Conservation (phyloP, 2,797 vertebrate species). For the Sebastes taczanowskii region DNA sequence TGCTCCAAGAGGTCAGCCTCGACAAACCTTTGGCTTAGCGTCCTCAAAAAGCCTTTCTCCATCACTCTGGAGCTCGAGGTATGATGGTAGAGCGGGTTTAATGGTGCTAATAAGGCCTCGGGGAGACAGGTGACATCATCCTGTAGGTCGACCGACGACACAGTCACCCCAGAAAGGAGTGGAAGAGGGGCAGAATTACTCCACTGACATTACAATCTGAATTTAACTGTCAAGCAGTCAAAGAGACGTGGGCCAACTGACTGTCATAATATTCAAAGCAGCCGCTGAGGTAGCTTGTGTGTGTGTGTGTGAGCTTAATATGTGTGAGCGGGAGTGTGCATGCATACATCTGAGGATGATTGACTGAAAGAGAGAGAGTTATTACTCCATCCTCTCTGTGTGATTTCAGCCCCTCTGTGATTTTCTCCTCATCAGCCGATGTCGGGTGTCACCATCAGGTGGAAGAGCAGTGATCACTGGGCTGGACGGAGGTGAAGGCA, state of each 20-base stretch:
- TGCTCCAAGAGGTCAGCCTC: constrained; percentile 52
- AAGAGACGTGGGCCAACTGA: constrained; percentile 11
- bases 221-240: constrained; percentile 50
- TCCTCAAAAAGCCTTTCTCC: constrained; percentile 46
- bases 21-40: constrained; percentile 47
- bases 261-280: constrained; percentile 49
- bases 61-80: constrained; percentile 16
- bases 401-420: constrained; percentile 39
- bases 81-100: constrained; percentile 31
- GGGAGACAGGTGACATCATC: constrained; percentile 60
- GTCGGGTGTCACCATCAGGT: constrained; percentile 53
- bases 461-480: constrained; percentile 45
- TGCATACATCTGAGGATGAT: constrained; percentile 11
- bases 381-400: constrained; percentile 20
- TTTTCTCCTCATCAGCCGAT: constrained; percentile 52
- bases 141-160: constrained; percentile 25
- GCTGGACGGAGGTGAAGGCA: constrained; percentile 47
- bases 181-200: constrained; percentile 25
- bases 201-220: constrained; percentile 40
- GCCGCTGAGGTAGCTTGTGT: constrained; percentile 6
- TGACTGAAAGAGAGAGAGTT: constrained; percentile 30
- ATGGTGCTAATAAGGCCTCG: constrained; percentile 59
- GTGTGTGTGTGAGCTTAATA: background rate
- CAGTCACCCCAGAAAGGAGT: background rate
- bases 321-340: background rate